phyloP scores from a whole-genome alignment of 2,888 invertebrate genomes.

The Pyrochroa serraticornis region DNA sequence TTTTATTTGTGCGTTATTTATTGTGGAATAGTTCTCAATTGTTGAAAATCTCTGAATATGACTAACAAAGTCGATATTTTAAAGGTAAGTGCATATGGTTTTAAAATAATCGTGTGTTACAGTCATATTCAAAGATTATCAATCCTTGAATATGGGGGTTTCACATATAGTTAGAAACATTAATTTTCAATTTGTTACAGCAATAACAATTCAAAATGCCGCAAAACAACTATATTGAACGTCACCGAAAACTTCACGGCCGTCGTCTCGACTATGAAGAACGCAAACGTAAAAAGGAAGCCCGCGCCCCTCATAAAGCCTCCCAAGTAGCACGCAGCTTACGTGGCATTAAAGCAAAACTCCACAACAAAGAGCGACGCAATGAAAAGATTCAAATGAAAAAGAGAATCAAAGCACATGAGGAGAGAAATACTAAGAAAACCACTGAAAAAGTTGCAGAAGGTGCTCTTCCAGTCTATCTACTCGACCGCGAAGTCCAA shows the following conservation, averaged over 20 bases:
- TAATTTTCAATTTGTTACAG: constrained; percentile 38
- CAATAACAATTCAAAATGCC: constrained; percentile 71
- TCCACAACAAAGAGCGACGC: constrained; percentile 94
- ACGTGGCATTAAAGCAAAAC: constrained; percentile 95
- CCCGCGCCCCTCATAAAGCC: constrained; percentile 89
- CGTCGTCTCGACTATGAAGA: constrained; percentile 97
- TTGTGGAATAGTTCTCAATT: constrained; percentile 24
- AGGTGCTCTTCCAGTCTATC: constrained; percentile 93
- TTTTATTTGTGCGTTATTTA: constrained; percentile 14
- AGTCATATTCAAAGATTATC: constrained; percentile 56
- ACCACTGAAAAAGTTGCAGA: constrained; percentile 82
- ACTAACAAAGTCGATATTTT: constrained; percentile 43
- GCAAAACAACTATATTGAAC: constrained; percentile 99
- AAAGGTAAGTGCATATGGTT: constrained; percentile 47
- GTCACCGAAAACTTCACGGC: constrained; percentile 95
- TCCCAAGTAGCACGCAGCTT: constrained; percentile 90
- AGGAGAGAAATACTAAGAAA: constrained; percentile 90
- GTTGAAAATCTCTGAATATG: constrained; percentile 53
- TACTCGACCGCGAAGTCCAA: constrained; percentile 96
- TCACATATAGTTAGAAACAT: constrained; percentile 33
- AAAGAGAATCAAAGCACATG: constrained; percentile 96
- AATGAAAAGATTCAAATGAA: constrained; percentile 99
- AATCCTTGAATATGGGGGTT: constrained; percentile 52
- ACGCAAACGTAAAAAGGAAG: constrained; percentile 92
- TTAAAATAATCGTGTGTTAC: constrained; percentile 36